Base-by-base conservation (phyloP, 1,140 invertebrate species). In the Araneus ventricosus region DNA sequence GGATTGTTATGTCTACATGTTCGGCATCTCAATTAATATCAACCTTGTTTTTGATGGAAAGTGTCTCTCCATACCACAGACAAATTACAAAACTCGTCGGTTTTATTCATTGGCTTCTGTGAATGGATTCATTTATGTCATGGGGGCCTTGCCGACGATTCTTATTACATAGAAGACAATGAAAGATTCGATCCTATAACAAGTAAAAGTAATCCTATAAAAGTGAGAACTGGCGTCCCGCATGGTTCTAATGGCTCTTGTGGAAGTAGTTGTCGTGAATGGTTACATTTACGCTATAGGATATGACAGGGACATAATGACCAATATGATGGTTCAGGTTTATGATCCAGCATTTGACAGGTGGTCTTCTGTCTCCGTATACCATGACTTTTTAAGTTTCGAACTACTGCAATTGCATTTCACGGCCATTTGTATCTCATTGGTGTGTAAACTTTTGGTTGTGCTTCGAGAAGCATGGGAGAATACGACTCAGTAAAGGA, bases 1-100 rank as follows among this genome's bases (percentile, higher is more conserved):
- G n/a, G n/a, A n/a, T n/a, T n/a, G n/a, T n/a, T n/a, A n/a, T 87
- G 34, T 87, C 5, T 87, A 87, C 59, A 34, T 87, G 34, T 87
- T 87, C n/a, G 85, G 67, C 39, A 67, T 30, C 45, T 87, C 57
- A 59, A 41, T n/a, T 10, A 61, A 63, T 34, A 67, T 20, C 17
- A 87, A 14, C 2, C 6, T 87, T 10, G 59, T 30, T 4, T 87
- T 63, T 22, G 61, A 87, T 17, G 17, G 27, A 1, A 63, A 27
- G 8, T 37, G 85, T 22, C 2, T 37, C 24, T 59, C 59, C 30
- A 37, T 63, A 30, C 5, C 27, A 34, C 85, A n/a, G n/a, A n/a
- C 85, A 0, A 20, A 63, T 10, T 41, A 34, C 8, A 37, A 57
- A 3, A 37, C 8, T 37, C 85, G 85, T 39, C 67, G 22, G 14